Evolutionary conservation across 2,113 vertebrate genomes (phyloP).

Genomic region (Trematocara marginatum): DNA sequence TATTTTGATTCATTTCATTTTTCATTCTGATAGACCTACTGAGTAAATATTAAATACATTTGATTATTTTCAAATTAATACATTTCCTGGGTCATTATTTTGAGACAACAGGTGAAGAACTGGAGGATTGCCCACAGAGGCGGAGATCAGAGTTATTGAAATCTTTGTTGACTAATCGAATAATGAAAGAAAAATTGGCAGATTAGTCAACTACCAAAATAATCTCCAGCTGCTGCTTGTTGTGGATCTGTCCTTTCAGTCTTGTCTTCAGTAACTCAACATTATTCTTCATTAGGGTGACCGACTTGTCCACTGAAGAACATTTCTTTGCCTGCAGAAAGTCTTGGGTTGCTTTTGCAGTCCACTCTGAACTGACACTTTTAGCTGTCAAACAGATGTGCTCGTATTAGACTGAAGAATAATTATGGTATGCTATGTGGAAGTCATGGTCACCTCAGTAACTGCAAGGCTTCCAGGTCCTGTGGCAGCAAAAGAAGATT

Average conservation of each 20-base stretch:
- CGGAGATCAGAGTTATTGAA: not conserved
- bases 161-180: not conserved
- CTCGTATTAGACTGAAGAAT: not conserved
- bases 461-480: not conserved
- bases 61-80: not conserved
- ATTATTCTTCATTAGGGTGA: not conserved
- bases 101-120: not conserved
- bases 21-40: not conserved
- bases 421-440: not conserved
- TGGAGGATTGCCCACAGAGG: not conserved
- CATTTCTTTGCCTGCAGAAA: not conserved
- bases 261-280: not conserved
- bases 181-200: not conserved
- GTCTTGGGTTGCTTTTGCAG: not conserved
- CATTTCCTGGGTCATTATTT: not conserved
- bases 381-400: not conserved
- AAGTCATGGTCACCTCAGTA: not conserved
- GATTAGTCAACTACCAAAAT: not conserved
- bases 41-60: not conserved
- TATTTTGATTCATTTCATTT: not conserved
- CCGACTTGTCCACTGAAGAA: not conserved
- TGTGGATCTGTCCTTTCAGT: not conserved
- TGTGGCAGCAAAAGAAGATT: not conserved
- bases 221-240: not conserved
- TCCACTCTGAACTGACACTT: fast-evolving